Evolutionary conservation across 2,113 vertebrate species (phyloP).

Genomic region (Lepus americanus): DNA sequence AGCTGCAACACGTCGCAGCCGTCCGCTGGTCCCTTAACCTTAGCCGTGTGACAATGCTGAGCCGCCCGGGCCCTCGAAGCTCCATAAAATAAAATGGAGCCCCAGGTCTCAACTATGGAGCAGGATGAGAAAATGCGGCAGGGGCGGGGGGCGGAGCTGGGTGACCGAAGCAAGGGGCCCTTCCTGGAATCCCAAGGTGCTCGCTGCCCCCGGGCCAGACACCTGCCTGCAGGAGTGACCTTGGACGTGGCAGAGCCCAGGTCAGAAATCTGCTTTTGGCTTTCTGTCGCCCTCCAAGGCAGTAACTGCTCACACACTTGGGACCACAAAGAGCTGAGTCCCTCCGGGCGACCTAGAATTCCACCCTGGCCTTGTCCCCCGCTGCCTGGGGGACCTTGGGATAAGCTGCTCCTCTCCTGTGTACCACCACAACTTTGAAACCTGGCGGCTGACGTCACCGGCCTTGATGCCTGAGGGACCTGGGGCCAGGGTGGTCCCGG

Average conservation of each 20-base stretch:
- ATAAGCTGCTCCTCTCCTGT: background rate
- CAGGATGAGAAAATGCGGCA: background rate
- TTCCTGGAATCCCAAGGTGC: background rate
- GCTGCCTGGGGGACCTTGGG: background rate
- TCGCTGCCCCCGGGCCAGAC: rapidly evolving
- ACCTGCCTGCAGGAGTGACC: background rate
- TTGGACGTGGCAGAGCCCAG: background rate
- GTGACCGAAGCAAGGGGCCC: rapidly evolving
- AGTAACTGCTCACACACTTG: rapidly evolving
- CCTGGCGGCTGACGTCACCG: too few relatives aligned
- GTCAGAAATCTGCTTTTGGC: background rate
- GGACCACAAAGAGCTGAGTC: background rate
- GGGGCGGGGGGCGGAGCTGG: background rate
- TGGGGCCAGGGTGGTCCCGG: too few relatives aligned
- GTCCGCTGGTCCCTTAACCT: constrained; percentile 62
- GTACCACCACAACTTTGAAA: too few relatives aligned
- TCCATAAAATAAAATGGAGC: background rate
- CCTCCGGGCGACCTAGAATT: background rate
- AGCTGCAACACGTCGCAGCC: background rate
- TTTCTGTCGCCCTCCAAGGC: background rate
- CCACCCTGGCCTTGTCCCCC: background rate
- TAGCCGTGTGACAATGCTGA: background rate
- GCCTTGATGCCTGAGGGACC: too few relatives aligned
- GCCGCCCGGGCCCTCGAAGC: background rate
- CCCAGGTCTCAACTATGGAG: background rate